These are phyloP conservation scores for Hycleus phaleratus DNA, from an alignment of 1,140 invertebrate species.

Conservation along the genomic window DNA sequence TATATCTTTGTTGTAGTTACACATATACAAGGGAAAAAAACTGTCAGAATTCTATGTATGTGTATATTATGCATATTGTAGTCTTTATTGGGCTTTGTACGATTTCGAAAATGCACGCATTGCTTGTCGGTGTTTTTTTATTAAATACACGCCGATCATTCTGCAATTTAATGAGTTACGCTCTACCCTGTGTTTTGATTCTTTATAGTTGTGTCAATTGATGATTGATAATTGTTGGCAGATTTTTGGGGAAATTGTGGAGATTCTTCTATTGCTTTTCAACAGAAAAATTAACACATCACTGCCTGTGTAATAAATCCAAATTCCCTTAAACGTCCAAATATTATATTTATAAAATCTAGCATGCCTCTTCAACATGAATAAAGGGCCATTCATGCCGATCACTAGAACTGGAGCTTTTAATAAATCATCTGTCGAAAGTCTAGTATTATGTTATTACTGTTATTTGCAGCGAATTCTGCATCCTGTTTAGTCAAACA, in stretches of 20 bases:
- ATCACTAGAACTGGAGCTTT: conserved; percentile 6
- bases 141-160: no score
- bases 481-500: conserved; percentile 37
- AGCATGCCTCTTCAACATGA: conserved; percentile 30
- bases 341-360: conserved; percentile 29
- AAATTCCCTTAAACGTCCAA: conserved; percentile 33
- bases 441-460: conserved; percentile 33
- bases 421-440: conserved; percentile 35
- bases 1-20: conserved; percentile 6
- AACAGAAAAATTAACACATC: conserved; percentile 26
- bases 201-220: no score
- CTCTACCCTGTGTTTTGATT: no score
- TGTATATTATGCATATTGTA: conserved; percentile 24
- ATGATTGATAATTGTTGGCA: no score
- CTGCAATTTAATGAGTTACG: no score
- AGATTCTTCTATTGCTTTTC: no score
- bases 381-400: conserved; percentile 23
- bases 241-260: no score
- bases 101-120: background rate
- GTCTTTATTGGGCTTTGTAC: background rate
- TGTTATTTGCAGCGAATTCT: conserved; percentile 35
- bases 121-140: background rate
- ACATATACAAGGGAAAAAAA: conserved; percentile 21
- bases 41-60: conserved; percentile 9
- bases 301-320: conserved; percentile 26